Conservation (phyloP, 2,888 invertebrate species). For the Lithophane semibrunnea region DNA sequence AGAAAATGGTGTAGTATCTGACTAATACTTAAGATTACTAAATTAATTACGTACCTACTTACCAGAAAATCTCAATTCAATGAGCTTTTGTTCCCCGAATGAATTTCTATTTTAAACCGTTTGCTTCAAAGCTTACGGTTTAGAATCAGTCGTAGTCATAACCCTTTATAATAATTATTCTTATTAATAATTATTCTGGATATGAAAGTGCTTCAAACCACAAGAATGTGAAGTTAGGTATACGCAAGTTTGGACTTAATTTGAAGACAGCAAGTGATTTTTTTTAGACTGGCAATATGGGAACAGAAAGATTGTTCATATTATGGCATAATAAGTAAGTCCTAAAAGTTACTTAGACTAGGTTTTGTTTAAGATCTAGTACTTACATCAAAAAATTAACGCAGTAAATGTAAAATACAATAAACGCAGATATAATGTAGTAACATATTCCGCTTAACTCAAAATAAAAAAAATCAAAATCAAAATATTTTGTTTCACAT, state of each 20-base stretch:
- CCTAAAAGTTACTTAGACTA: background rate
- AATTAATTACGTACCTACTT: background rate
- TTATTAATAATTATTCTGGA: background rate
- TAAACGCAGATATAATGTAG: too few species aligned
- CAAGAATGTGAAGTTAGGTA: background rate
- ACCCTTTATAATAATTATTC: background rate
- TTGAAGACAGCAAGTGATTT: background rate
- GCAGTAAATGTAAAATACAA: too few species aligned
- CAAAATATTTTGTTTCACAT: too few species aligned
- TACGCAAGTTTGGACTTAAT: background rate
- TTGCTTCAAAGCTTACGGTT: background rate
- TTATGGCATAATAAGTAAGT: background rate
- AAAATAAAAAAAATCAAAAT: too few species aligned
- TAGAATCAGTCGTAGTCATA: background rate
- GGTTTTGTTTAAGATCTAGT: background rate
- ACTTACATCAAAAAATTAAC: too few species aligned
- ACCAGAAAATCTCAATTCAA: background rate
- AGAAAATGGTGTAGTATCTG: background rate
- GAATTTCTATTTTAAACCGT: background rate
- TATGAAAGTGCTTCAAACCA: constrained; percentile 11
- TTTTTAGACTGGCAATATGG: background rate
- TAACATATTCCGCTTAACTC: too few species aligned
- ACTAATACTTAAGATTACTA: background rate
- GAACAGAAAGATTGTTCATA: background rate
- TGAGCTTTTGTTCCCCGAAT: background rate